phyloP scores from a whole-genome alignment of 2,797 vertebrate genomes.

The Apodemus agrarius region DNA sequence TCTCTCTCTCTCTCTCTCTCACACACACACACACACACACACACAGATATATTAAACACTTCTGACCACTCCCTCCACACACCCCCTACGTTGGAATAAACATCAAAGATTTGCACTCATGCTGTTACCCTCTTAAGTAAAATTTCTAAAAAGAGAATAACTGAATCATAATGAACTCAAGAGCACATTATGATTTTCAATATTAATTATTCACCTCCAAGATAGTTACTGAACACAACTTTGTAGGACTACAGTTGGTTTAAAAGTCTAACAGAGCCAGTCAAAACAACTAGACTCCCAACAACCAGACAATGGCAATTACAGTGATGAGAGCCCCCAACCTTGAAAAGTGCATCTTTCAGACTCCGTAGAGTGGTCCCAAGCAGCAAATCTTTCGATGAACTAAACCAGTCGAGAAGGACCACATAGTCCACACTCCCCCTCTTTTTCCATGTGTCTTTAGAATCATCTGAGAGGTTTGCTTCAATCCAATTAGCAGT shows the following conservation, averaged over 20 bases:
- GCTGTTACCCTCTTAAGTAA: neutral
- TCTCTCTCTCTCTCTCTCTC: no score
- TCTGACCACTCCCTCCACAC: neutral
- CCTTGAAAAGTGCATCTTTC: slow-evolving; percentile 98
- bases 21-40: no score
- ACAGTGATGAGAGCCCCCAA: slow-evolving; percentile 79
- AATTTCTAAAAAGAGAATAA: neutral
- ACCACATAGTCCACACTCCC: slow-evolving; percentile 94
- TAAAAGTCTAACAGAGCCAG: slow-evolving; percentile 38
- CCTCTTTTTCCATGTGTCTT: slow-evolving; percentile 92
- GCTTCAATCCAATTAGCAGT: slow-evolving; percentile 95
- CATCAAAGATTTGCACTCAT: neutral
- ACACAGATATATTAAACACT: neutral
- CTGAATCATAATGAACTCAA: neutral
- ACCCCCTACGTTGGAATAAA: neutral
- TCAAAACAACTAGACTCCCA: slow-evolving; percentile 25
- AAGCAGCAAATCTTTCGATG: slow-evolving; percentile 91
- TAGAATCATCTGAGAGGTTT: slow-evolving; percentile 93
- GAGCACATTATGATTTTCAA: slow-evolving; percentile 33
- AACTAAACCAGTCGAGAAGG: slow-evolving; percentile 97
- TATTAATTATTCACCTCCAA: slow-evolving; percentile 11
- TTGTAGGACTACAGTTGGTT: slow-evolving; percentile 31
- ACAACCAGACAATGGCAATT: slow-evolving; percentile 39
- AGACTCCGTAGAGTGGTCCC: slow-evolving; percentile 95
- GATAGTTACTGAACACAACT: slow-evolving; percentile 30